phyloP scores from a whole-genome alignment of 2,888 invertebrate genomes.

The Chymomyza caudatula region DNA sequence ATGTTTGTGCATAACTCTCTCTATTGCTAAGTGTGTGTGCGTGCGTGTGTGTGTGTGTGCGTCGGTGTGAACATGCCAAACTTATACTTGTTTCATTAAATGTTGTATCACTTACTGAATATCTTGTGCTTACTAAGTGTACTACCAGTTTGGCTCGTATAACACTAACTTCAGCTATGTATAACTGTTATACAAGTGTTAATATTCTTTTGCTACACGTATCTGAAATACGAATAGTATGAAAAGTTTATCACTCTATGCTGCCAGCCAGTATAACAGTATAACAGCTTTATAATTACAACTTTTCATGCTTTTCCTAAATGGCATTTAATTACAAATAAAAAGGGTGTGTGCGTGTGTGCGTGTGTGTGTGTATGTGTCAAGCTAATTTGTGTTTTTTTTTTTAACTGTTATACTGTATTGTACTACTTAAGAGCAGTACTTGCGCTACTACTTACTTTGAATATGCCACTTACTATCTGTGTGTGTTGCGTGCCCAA shows the following conservation, averaged over 20 bases:
- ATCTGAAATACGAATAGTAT: too few relatives aligned
- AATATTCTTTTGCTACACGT: not conserved
- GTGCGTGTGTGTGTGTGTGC: not conserved
- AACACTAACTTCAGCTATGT: not conserved
- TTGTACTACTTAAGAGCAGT: not conserved
- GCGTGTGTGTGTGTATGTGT: too few relatives aligned
- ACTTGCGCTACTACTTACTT: not conserved
- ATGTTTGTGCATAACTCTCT: constrained; percentile 6
- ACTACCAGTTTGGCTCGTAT: too few relatives aligned
- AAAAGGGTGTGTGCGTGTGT: too few relatives aligned
- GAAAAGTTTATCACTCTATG: too few relatives aligned
- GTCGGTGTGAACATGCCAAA: not conserved
- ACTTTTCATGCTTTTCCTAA: not conserved
- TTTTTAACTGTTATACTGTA: not conserved
- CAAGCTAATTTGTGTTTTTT: too few relatives aligned
- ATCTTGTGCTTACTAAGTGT: not conserved
- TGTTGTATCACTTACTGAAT: not conserved
- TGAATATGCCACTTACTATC: constrained; percentile 5
- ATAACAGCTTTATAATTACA: not conserved
- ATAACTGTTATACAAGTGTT: not conserved
- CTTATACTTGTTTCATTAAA: constrained; percentile 4
- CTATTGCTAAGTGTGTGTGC: constrained; percentile 9
- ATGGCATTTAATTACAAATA: not conserved
- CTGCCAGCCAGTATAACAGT: not conserved
- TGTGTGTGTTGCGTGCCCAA: constrained; percentile 2